Conservation (phyloP, 2,888 invertebrate genomes). For the Lasioglossum figueresi region DNA sequence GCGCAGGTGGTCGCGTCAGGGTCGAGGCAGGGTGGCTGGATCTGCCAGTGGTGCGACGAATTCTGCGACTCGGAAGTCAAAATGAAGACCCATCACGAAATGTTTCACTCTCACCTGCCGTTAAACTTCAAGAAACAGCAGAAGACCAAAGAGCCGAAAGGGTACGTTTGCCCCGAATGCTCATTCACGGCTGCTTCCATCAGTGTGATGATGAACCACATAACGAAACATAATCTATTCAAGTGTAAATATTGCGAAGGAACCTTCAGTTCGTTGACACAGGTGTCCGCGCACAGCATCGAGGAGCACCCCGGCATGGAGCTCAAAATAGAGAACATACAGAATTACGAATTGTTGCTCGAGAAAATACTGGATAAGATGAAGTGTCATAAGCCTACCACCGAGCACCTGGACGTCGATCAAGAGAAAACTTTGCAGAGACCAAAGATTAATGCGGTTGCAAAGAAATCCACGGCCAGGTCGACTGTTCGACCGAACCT, state of each 20-base stretch:
- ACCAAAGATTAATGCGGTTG: slow-evolving; percentile 73
- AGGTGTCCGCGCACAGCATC: slow-evolving; percentile 77
- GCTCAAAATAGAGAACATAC: slow-evolving; percentile 73
- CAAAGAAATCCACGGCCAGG: slow-evolving; percentile 84
- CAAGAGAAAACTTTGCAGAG: neutral
- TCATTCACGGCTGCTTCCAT: slow-evolving; percentile 76
- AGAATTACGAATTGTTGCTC: slow-evolving; percentile 65
- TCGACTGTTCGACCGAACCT: slow-evolving; percentile 56
- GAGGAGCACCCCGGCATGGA: slow-evolving; percentile 77
- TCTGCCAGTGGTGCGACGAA: slow-evolving; percentile 80
- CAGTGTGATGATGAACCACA: slow-evolving; percentile 81
- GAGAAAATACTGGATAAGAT: slow-evolving; percentile 71
- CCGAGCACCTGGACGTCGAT: neutral
- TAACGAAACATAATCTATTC: slow-evolving; percentile 83
- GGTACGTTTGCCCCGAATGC: slow-evolving; percentile 83
- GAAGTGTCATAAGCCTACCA: slow-evolving; percentile 16
- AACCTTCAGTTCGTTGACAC: slow-evolving; percentile 75
- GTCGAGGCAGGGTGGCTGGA: slow-evolving; percentile 68
- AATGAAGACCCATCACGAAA: slow-evolving; percentile 81
- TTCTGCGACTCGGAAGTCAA: slow-evolving; percentile 77
- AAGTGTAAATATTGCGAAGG: slow-evolving; percentile 83
- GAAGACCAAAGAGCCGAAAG: slow-evolving; percentile 59
- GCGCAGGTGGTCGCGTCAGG: slow-evolving; percentile 1
- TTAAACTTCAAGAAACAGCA: slow-evolving; percentile 71
- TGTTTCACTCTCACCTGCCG: slow-evolving; percentile 82